phyloP scores from a whole-genome alignment of 2,888 invertebrate species.

The Leptinotarsa rubiginosa region DNA sequence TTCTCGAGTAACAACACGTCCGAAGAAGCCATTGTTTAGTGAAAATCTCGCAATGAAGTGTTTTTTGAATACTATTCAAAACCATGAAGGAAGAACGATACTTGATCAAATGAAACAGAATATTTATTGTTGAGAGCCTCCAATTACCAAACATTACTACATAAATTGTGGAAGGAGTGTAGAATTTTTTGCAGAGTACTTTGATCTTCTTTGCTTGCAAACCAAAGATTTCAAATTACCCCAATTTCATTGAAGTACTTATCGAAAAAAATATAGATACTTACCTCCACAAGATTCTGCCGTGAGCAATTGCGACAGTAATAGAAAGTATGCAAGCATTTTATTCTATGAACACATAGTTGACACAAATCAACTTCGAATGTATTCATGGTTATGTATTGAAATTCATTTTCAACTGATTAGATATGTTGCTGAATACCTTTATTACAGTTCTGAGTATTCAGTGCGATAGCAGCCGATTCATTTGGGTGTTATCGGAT shows the following conservation, averaged over 20 bases:
- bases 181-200: too few species aligned
- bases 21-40: too few species aligned
- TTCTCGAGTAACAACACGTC: too few species aligned
- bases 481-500: too few species aligned
- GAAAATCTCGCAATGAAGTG: too few species aligned
- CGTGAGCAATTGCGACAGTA: neutral
- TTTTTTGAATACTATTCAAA: too few species aligned
- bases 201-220: neutral
- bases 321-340: neutral
- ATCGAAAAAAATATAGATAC: neutral
- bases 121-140: too few species aligned
- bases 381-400: neutral
- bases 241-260: neutral
- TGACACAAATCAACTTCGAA: neutral
- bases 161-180: too few species aligned
- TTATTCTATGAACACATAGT: neutral
- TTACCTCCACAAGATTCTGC: neutral
- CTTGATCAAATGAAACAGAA: too few species aligned
- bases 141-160: too few species aligned
- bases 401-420: neutral
- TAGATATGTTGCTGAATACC: neutral
- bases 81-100: too few species aligned
- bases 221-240: neutral
- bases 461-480: too few species aligned
- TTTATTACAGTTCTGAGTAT: neutral